phyloP scores from a whole-genome alignment of 2,888 invertebrate species.

The Ichneumoninae sp. region DNA sequence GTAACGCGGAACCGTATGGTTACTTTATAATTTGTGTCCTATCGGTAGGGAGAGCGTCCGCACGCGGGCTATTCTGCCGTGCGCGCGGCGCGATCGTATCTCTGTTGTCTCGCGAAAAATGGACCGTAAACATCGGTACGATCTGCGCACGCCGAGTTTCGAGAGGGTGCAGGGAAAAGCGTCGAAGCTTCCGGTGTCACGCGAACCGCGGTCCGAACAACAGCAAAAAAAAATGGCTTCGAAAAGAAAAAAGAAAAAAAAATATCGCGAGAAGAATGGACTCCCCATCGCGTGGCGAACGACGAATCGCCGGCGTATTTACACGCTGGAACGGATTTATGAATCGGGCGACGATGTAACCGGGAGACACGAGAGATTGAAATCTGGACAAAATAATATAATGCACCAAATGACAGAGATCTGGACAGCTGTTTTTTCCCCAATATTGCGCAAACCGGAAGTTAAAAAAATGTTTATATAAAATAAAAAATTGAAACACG shows the following conservation, averaged over 20 bases:
- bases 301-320: conserved; percentile 18
- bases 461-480: neutral
- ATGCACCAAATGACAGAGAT: neutral
- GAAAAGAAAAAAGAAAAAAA: conserved; percentile 8
- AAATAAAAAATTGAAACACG: neutral
- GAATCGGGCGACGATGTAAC: conserved; percentile 33
- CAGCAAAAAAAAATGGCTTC: neutral
- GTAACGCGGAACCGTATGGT: conserved; percentile 33
- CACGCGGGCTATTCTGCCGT: neutral
- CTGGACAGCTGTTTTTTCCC: neutral
- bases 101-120: conserved; percentile 70
- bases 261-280: conserved; percentile 21
- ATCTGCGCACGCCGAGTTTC: conserved; percentile 17
- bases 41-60: neutral
- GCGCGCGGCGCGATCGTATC: neutral
- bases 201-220: conserved; percentile 9
- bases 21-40: neutral
- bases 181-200: conserved; percentile 54
- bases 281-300: neutral
- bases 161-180: conserved; percentile 46
- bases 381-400: conserved; percentile 60
- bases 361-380: conserved; percentile 54
- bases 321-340: conserved; percentile 57
- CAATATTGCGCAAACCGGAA: neutral
- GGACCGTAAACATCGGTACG: conserved; percentile 68